Conservation (phyloP, 2,797 vertebrate species). For the Tachyglossus aculeatus region DNA sequence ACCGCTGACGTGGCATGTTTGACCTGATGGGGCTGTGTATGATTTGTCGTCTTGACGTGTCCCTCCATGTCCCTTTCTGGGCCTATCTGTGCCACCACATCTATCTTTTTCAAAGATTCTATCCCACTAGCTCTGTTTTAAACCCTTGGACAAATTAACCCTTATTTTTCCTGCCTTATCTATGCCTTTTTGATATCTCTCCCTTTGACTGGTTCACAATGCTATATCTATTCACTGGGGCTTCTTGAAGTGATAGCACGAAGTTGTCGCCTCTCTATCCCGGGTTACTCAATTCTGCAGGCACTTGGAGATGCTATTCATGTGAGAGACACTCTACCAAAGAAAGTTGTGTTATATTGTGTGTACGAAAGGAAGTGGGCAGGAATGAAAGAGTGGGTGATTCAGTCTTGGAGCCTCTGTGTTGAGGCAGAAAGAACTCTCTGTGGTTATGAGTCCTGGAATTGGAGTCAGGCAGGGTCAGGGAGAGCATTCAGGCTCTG, state of each 20-base stretch:
- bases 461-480: background rate
- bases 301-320: background rate
- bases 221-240: background rate
- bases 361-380: background rate
- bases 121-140: background rate
- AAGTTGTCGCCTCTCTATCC: background rate
- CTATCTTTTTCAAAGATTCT: background rate
- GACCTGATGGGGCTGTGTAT: background rate
- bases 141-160: conserved; percentile 1
- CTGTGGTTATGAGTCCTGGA: background rate
- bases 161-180: background rate
- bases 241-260: background rate
- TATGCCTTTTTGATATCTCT: background rate
- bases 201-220: background rate
- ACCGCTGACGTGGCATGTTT: background rate
- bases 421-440: background rate
- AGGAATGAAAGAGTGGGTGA: background rate
- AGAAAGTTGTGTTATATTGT: background rate
- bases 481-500: background rate
- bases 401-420: background rate
- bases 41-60: background rate
- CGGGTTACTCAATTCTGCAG: background rate
- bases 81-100: background rate
- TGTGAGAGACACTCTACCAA: background rate
- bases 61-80: background rate